Percentiles rank a stretch among this genome's conserved stretches.
phyloP scores from a whole-genome alignment of 1,140 invertebrate genomes.

The Meloidogyne hapla region DNA sequence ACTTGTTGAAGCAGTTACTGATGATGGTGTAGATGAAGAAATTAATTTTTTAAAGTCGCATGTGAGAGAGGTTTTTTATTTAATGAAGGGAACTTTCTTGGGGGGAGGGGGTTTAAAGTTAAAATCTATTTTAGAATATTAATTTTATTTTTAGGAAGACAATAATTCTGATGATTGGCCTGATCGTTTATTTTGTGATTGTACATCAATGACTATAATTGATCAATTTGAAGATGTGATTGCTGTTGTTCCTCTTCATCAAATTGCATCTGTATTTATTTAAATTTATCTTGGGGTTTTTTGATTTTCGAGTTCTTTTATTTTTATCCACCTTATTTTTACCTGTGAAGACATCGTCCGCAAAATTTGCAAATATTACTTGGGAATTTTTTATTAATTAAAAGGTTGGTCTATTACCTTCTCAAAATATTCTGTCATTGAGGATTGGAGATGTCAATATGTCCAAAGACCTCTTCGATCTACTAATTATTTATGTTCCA shows the following conservation, averaged over 20 bases:
- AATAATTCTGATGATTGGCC: neutral
- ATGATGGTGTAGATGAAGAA: constrained; percentile 53
- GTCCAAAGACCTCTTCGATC: constrained; percentile 35
- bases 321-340: too few relatives aligned
- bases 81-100: neutral
- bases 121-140: too few relatives aligned
- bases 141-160: constrained; percentile 6
- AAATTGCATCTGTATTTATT: constrained; percentile 39
- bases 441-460: constrained; percentile 34
- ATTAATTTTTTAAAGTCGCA: constrained; percentile 49
- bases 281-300: neutral
- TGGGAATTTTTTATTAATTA: constrained; percentile 11
- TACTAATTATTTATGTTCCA: neutral
- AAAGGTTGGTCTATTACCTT: constrained; percentile 44
- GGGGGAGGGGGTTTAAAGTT: too few relatives aligned
- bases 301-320: too few relatives aligned
- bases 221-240: constrained; percentile 14
- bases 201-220: constrained; percentile 9
- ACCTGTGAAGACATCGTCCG: too few relatives aligned
- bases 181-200: constrained; percentile 14
- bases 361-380: too few relatives aligned
- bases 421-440: constrained; percentile 44
- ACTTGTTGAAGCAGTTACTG: constrained; percentile 44
- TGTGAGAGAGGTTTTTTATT: constrained; percentile 38
- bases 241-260: constrained; percentile 44